Evolutionary conservation across 2,113 vertebrate genomes (phyloP).

Genomic region (Condylura cristata): DNA sequence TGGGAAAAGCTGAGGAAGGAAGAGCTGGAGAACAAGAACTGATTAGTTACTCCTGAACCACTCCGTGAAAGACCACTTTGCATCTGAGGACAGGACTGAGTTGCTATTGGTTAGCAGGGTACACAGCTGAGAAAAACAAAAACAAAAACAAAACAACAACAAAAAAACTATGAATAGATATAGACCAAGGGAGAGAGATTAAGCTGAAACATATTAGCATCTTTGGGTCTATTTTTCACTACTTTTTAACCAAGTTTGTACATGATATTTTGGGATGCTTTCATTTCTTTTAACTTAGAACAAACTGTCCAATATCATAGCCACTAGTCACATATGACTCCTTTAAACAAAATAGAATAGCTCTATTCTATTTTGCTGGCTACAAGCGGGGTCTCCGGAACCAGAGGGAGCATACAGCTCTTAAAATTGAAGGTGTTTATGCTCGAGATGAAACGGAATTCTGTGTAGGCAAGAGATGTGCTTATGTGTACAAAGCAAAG

Average conservation of each 20-base stretch:
- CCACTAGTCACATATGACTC: not conserved
- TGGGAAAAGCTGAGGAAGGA: not conserved
- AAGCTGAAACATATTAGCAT: not conserved
- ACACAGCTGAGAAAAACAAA: not conserved
- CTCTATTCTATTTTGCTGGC: too few relatives aligned
- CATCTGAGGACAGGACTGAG: not conserved
- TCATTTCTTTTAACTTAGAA: slow-evolving; percentile 3
- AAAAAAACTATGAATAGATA: not conserved
- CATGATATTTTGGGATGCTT: not conserved
- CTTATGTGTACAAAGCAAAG: too few relatives aligned
- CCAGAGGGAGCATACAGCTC: too few relatives aligned
- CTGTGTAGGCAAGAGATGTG: too few relatives aligned
- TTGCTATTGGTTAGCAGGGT: not conserved
- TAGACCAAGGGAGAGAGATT: not conserved
- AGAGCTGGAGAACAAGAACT: not conserved
- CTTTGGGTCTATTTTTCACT: not conserved
- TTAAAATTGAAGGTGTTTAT: too few relatives aligned
- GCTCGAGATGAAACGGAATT: too few relatives aligned
- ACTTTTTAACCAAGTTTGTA: slow-evolving; percentile 13
- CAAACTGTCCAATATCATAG: not conserved
- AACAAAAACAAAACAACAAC: too few relatives aligned
- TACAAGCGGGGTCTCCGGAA: too few relatives aligned
- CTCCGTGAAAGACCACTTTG: not conserved
- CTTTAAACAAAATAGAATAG: slow-evolving; percentile 18
- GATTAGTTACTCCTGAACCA: not conserved